Conservation (phyloP, 2,797 vertebrate species). For the Neoniphon sammara region DNA sequence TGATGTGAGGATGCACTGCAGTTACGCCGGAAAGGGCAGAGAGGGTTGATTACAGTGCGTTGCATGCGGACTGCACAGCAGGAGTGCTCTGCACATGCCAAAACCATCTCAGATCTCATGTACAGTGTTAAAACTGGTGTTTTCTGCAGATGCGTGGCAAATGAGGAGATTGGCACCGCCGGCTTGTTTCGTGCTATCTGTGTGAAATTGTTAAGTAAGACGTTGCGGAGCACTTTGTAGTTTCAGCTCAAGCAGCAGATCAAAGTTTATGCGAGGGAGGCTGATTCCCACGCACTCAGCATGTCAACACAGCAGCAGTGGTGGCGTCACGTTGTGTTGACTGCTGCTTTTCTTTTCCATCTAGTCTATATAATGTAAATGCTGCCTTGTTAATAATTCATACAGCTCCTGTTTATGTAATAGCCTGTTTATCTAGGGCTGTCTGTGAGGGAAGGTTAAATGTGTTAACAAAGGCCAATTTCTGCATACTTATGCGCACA, state of each 20-base stretch:
- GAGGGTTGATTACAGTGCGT: constrained; percentile 28
- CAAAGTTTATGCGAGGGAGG: constrained; percentile 73
- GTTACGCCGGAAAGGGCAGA: constrained; percentile 18
- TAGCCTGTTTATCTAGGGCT: not conserved
- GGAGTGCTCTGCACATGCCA: constrained; percentile 25
- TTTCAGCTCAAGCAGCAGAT: constrained; percentile 59
- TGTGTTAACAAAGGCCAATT: not conserved
- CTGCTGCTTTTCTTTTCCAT: constrained; percentile 6
- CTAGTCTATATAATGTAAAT: constrained; percentile 1
- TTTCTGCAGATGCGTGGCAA: too few relatives aligned
- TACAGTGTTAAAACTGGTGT: too few relatives aligned
- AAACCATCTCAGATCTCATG: constrained; percentile 6
- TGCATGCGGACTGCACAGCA: constrained; percentile 13
- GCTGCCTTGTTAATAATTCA: constrained; percentile 12
- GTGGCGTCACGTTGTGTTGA: constrained; percentile 24
- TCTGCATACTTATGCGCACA: not conserved
- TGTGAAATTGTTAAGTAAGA: constrained; percentile 26
- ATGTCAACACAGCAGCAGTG: constrained; percentile 36
- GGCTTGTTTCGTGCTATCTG: not conserved
- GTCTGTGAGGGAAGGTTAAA: not conserved
- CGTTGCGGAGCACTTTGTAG: constrained; percentile 19
- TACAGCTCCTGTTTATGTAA: not conserved
- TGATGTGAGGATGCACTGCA: constrained; percentile 49
- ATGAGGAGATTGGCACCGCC: too few relatives aligned
- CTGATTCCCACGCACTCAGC: constrained; percentile 60